Evolutionary conservation across 1,140 invertebrate species (phyloP), one percentile per base, ranked within the genome.

Genomic region (Drepana arcuata): DNA sequence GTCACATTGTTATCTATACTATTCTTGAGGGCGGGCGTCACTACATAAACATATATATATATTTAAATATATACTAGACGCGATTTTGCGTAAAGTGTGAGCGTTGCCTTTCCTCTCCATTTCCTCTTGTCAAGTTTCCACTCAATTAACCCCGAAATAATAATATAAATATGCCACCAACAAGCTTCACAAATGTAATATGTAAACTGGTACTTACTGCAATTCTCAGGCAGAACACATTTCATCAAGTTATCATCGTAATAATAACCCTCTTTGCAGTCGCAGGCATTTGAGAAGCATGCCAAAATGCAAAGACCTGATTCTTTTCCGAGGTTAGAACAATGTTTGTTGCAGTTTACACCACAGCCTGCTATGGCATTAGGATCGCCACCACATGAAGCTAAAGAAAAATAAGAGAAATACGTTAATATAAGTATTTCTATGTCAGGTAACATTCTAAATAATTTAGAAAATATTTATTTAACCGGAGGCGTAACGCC

Each of bases 331-430:
- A 48, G 46, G 13, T 42, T 33, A 0, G 44, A 24, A 25, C 63
- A 67, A 26, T 9, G 28, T 2, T 13, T 46, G 0, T 31, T 49
- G 38, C 63, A 67, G 21, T 46, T 10, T 0, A 15, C 23, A 7
- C 53, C 53, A 40, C 55, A 60, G 7, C 59, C 63, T 13, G 46
- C 3, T 29, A 14, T 7, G 7, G 63, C 59, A 16, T 66, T 63
- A 2, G 34, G 21, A 47, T 66, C 63, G 5, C 50, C 54, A 7
- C 46, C 48, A 35, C 58, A 61, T 1, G 41, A 43, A 14, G 48
- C 53, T 57, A 16, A 12, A 29, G 30, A 24, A 5, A 31, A 40
- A 21, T 9, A 34, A 14, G n/a, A n/a, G n/a, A n/a, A n/a, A n/a
- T n/a, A n/a, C n/a, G n/a, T n/a, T n/a, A n/a, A n/a, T n/a, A n/a